These are phyloP conservation scores for Riptortus pedestris DNA, from an alignment of 1,140 invertebrate genomes.

Conservation along the genomic window DNA sequence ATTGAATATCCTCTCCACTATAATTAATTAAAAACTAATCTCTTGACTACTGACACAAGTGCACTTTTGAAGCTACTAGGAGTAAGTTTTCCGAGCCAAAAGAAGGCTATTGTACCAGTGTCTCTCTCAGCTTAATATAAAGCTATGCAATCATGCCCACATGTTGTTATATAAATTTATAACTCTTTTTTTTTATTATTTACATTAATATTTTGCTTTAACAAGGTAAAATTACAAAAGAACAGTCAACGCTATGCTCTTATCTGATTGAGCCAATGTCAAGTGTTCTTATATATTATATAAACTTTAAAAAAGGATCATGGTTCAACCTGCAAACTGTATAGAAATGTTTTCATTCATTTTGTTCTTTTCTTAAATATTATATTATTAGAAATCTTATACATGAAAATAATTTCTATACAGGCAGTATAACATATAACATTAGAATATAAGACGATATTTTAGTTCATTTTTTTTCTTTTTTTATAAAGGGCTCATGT, in stretches of 20 bases:
- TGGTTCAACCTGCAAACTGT: neutral
- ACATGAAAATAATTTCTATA: conserved; percentile 2
- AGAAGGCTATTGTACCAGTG: neutral
- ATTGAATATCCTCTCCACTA: no score
- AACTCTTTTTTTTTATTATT: neutral
- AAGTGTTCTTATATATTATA: conserved; percentile 5
- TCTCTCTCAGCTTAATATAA: neutral
- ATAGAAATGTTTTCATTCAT: no score
- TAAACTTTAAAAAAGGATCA: neutral
- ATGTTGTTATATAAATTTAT: conserved; percentile 12
- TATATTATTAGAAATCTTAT: no score
- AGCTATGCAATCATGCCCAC: neutral
- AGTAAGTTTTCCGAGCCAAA: neutral
- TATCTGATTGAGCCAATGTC: neutral
- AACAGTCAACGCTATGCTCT: neutral
- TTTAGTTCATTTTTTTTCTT: no score
- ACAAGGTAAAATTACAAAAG: neutral
- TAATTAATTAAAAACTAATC: no score
- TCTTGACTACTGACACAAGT: no score
- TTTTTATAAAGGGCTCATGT: no score
- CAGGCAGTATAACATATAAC: conserved; percentile 4
- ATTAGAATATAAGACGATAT: no score
- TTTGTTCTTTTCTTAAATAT: no score
- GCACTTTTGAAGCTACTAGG: no score
- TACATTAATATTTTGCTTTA: conserved; percentile 1